Evolutionary conservation across 2,888 invertebrate genomes (phyloP), one percentile per base, ranked within the genome.

Genomic region (Cataglyphis albicans): DNA sequence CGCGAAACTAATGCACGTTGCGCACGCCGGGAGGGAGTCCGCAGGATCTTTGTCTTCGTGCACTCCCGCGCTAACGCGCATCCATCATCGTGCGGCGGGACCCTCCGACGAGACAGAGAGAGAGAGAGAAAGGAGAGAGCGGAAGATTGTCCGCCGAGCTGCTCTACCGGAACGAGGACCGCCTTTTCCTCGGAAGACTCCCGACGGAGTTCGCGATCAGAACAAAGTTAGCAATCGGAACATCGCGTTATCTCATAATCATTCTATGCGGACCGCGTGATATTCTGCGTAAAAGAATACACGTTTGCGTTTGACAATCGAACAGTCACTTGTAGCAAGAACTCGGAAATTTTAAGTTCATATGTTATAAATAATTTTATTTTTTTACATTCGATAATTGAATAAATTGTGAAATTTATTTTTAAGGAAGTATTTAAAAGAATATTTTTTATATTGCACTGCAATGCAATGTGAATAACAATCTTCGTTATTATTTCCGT

Each of bases 41-140:
- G 83, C 84, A 86, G 87, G 90, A 90, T 92, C 93, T 93, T 93
- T 93, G 93, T 92, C 92, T 93, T 92, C 90, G 91, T 89, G 90
- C 90, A 92, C 93, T 91, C 92, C 92, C 93, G 94, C 94, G 93
- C 92, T 92, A 93, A 92, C 91, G 91, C 88, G 90, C 93, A 93
- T 94, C 92, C 91, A 92, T 94, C 93, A 93, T 92, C 89, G 75
- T 55, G 55, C 55, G 76, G 55, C 72, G 82, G 86, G 83, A 84
- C 84, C 86, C 83, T 82, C 83, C 83, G 86, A 86, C 84, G 86
- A 84, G 84, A 44, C 65, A 64, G 18, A 44, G 32, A 63, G 74
- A 32, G 5, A 18, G 74, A 44, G 41, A 44, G 32, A 32, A 32
- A 32, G 32, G 74, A 48, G 74, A 64, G 52, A 57, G 73, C 72